Evolutionary conservation across 1,140 invertebrate genomes (phyloP), one percentile per base, ranked within the genome.

Genomic region (Venturia canescens): DNA sequence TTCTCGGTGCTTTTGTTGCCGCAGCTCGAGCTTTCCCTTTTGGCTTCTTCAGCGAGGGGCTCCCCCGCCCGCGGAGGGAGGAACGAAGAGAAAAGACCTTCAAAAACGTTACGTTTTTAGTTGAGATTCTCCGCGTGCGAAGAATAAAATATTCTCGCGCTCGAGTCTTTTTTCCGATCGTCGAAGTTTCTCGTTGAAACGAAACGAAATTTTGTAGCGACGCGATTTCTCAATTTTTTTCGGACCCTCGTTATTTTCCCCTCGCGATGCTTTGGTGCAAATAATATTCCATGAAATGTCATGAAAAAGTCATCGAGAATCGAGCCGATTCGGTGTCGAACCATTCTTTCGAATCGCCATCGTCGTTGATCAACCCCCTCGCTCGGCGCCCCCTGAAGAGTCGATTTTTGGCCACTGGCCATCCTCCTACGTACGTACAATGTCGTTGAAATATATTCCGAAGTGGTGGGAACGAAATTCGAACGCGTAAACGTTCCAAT

Each of bases 1-100:
- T 71, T 48, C 34, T 71, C 18, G 44, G 44, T 71, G 69, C 69
- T 48, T 71, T 31, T 71, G 69, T 71, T 71, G 69, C 21, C 69
- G 26, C 21, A 44, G 69, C 69, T 48, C 34, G 34, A 38, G 60
- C 16, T 63, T 57, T 57, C 21, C 53, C 53, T 57, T 57, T 67
- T 67, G 21, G 53, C 53, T 57, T 23, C 21, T 57, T 57, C n/a
- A 44, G 38, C 7, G 38, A 9, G 38, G 1, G n/a, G n/a, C n/a
- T n/a, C n/a, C n/a, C n/a, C n/a, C n/a, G n/a, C n/a, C n/a, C n/a
- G n/a, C n/a, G n/a, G 38, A 9, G 38, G 13, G 38, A 44, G 38
- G 11, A 13, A 4, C 7, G 38, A 11, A 44, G 11, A 44, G 13
- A 3, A 44, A 44, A 44, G 13, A 5, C 11, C 7, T 44, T 44